These are phyloP conservation scores for Stegophylla sp. DNA, from an alignment of 2,888 invertebrate genomes.

Conservation along the genomic window DNA sequence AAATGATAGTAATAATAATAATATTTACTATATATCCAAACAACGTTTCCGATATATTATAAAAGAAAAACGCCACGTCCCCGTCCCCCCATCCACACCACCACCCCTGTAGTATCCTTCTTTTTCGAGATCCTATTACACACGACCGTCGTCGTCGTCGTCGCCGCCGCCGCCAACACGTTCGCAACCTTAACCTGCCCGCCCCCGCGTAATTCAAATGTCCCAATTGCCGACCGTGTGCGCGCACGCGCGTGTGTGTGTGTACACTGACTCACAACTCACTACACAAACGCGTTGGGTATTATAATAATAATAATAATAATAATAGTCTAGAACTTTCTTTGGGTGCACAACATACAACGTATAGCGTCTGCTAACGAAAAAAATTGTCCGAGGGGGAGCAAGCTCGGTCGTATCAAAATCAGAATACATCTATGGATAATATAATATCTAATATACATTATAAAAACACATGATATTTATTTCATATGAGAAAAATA, in stretches of 20 bases:
- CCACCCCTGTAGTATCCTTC: not conserved
- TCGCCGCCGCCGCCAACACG: slow-evolving; percentile 13
- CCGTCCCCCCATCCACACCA: not conserved
- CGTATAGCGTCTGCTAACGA: too few species aligned
- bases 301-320: not conserved
- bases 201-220: slow-evolving; percentile 36
- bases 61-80: slow-evolving; percentile 23
- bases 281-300: too few species aligned
- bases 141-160: slow-evolving; percentile 20
- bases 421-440: too few species aligned
- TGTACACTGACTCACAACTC: slow-evolving; percentile 40
- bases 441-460: too few species aligned
- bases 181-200: slow-evolving; percentile 50
- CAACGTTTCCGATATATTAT: slow-evolving; percentile 35
- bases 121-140: slow-evolving; percentile 1
- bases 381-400: too few species aligned
- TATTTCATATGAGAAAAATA: too few species aligned
- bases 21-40: too few species aligned
- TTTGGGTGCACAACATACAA: too few species aligned
- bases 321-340: not conserved
- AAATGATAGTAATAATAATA: too few species aligned
- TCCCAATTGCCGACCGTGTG: slow-evolving; percentile 6
- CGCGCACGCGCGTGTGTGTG: not conserved
- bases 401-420: too few species aligned
- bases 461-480: too few species aligned